Evolutionary conservation across 2,797 vertebrate genomes (phyloP), one percentile per base, ranked within the genome.

Genomic region (Myotis planiceps): DNA sequence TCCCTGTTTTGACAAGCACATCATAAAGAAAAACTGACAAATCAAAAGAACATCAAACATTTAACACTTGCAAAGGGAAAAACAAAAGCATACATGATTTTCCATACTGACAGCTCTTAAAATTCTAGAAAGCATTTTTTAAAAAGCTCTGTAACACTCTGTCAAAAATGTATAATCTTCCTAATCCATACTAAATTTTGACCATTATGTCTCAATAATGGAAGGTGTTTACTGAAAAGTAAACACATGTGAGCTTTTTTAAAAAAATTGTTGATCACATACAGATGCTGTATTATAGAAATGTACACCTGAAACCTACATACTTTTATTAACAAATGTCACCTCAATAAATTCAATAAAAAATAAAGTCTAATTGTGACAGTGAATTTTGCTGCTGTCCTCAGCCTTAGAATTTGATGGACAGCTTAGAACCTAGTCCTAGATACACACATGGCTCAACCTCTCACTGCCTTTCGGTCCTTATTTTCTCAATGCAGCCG

Each of bases 1-100:
- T 68, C 65, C 81, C 23, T 88, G 29, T 85, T 97, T 88, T 93
- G 68, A n/a, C 47, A 91, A 94, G 83, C 10, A 2, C 47, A 29
- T 88, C 97, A 95, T 45, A 39, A 60, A 63, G 81, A 96, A 60
- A 96, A 97, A 95, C 89, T 37, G 80, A 13, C 69, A 74, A 60
- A 96, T 82, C 63, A 91, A 96, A 90, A 96, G 82, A 74, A 85
- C n/a, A 92, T 6, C 69, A 63, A 16, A 3, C 37, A 69, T 42
- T 47, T 51, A 69, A 92, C 60, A 82, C 9, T 51, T 66, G 39
- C 32, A 19, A n/a, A 74, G 27, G 21, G n/a, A 47, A 72, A 87
- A 92, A 75, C 27, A 51, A 66, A 75, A 55, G 37, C 8, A 18
- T 25, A 49, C 78, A n/a, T 2, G 2, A 75, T 65, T 81, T 71